A percentile compares a stretch with the other conserved stretches of the same genome.
Conservation (phyloP, 2,797 vertebrate genomes). For the Hemitrygon akajei region DNA sequence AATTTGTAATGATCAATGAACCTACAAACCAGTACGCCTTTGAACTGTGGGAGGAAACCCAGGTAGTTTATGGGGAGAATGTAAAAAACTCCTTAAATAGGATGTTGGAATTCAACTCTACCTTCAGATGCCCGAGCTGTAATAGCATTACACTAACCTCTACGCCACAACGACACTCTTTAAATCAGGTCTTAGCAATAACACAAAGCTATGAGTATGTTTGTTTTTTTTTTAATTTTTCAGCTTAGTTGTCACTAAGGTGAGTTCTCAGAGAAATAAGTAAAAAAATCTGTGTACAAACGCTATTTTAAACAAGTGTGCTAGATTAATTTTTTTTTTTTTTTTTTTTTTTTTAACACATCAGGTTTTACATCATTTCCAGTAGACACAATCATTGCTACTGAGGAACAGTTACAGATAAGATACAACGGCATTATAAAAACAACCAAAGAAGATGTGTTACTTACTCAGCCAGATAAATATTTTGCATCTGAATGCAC, state of each 20-base stretch:
- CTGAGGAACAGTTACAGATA: not conserved
- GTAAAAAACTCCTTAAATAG: too few species aligned
- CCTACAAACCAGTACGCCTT: too few species aligned
- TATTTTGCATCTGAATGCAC: not conserved
- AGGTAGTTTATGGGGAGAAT: too few species aligned
- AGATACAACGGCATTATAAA: not conserved
- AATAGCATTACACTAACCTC: too few species aligned
- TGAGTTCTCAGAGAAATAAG: not conserved
- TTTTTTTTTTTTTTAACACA: too few species aligned
- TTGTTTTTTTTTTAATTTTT: conserved; percentile 9
- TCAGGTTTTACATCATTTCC: not conserved
- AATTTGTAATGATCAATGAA: too few species aligned
- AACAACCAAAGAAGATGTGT: not conserved
- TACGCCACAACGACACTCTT: too few species aligned
- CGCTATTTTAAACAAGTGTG: not conserved
- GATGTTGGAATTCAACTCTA: too few species aligned
- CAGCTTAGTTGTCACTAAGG: conserved; percentile 18
- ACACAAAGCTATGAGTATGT: not conserved
- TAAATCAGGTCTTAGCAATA: not conserved
- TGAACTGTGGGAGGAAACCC: too few species aligned
- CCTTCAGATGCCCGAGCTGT: too few species aligned
- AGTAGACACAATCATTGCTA: not conserved
- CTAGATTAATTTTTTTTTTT: not conserved
- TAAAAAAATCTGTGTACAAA: conserved; percentile 17
- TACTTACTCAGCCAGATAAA: not conserved